Evolutionary conservation across 2,797 vertebrate species (phyloP), one percentile per base, ranked within the genome.

Genomic region (Hafferia zeledoni): DNA sequence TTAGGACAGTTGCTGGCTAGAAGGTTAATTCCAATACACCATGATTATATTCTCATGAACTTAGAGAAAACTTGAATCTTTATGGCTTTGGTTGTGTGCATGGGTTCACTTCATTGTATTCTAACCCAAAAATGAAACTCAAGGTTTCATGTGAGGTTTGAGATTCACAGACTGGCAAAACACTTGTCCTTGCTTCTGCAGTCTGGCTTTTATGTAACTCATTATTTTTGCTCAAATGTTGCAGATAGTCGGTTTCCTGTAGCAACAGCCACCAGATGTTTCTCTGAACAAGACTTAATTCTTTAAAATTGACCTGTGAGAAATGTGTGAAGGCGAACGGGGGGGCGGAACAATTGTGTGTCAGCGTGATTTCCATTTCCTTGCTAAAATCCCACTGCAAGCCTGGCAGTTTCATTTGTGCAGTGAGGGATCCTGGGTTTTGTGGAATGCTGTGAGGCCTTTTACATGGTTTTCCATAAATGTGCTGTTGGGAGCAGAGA

Each of bases 261-360:
- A 91, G 96, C 96, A 97, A 96, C 94, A 96, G 95, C 90, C 93
- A 90, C 92, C 94, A 95, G 96, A 92, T 93, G 92, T 94, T 90
- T 59, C 63, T 16, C 83, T 87, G 93, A 96, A 96, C 95, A 96
- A 96, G 91, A 46, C 91, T 93, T 70, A 87, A 89, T 96, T 96
- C 94, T 97, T 89, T 72, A 61, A 86, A 86, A 88, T 50, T 96
- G 96, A 94, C 96, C 93, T 87, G 77, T 82, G 55, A 97, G 90
- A 93, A 96, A 96, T 96, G 94, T 80, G 93, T 94, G 95, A 95
- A 96, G 95, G 95, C 94, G 95, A 96, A 25, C 5, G 0, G 6
- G 85, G 95, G 82, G 96, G 95, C 12, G 83, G 91, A 94, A 93
- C 89, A 85, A 90, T 93, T 82, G 78, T 33, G 5, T 85, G 72